A percentile compares a stretch with the other conserved stretches of the same genome.
These are phyloP conservation scores for Lithophane socia DNA, from an alignment of 2,888 invertebrate genomes.

Conservation along the genomic window DNA sequence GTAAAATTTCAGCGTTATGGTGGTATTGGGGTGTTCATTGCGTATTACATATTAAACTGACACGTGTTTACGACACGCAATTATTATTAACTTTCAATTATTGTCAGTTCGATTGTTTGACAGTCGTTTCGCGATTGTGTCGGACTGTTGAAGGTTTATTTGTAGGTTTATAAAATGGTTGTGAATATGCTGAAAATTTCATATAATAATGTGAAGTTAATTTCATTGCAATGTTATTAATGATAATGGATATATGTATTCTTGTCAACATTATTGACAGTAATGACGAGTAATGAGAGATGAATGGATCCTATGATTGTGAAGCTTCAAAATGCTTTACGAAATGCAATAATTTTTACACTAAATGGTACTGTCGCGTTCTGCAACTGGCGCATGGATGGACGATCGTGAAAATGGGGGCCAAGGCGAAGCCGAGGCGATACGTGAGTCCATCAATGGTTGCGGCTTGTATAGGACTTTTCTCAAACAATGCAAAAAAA, in stretches of 20 bases:
- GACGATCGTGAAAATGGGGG: no score
- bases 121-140: slow-evolving; percentile 62
- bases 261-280: not conserved
- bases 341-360: not conserved
- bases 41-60: slow-evolving; percentile 62
- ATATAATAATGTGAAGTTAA: slow-evolving; percentile 32
- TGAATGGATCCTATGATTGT: not conserved
- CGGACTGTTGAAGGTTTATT: slow-evolving; percentile 26
- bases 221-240: slow-evolving; percentile 12
- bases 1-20: slow-evolving; percentile 62
- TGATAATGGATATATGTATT: not conserved
- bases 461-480: no score
- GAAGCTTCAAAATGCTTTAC: not conserved
- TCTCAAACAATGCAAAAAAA: no score
- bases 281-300: not conserved
- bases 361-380: not conserved
- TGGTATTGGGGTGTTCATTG: slow-evolving; percentile 60
- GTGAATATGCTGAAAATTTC: slow-evolving; percentile 5
- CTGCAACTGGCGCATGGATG: no score
- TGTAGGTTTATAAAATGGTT: slow-evolving; percentile 20
- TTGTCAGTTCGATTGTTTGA: slow-evolving; percentile 61
- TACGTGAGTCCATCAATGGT: no score
- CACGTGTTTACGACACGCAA: slow-evolving; percentile 61
- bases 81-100: slow-evolving; percentile 69
- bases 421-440: no score